Base-by-base conservation (phyloP, 2,888 invertebrate genomes). In the Amblyjoppa fuscipennis region DNA sequence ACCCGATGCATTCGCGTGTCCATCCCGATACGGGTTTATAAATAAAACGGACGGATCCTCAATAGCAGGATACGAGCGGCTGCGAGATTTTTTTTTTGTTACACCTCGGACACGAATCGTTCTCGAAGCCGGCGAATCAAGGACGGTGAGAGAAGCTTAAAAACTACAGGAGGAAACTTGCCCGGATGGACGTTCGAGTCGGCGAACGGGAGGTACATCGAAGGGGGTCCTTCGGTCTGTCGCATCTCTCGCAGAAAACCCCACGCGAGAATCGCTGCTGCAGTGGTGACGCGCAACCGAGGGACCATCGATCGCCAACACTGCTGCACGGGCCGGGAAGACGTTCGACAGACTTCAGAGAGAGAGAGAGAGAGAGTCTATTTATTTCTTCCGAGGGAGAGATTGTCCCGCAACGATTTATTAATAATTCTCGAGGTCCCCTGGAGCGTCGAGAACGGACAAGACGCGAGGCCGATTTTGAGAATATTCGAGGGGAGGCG, bases 1-100 rank as follows among this genome's bases (percentile, higher is more conserved):
- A 80, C 81, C 77, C 84, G 79, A 49, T 73, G 41, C 56, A 51
- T 25, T 78, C 80, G 71, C 73, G 80, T 73, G 68, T 56, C n/a
- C 70, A 56, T 49, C 73, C 73, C 45, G 59, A 81, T 64, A 31
- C 73, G n/a, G 28, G 69, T 78, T 87, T 90, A 89, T 89, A 89
- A 90, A 89, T 90, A 89, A 90, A 90, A 77, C 83, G 83, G 83
- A 86, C 80, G 82, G 81, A 80, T 83, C 77, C 74, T 82, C 69
- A 80, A 84, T 85, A 59, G 73, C 34, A 56, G 45, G 73, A 73
- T 53, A 31, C 20, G 38, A 9, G 41, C 13, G 31, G 25, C 70
- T 41, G 45, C 13, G 13, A 28, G 16, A 45, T 70, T 38, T 73
- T 73, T 51, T 70, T 59, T 59, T 59, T 4, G 20, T 11, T 20